Evolutionary conservation across 2,888 invertebrate genomes (phyloP), one percentile per base, ranked within the genome.

Genomic region (Eutolmus rufibarbis): DNA sequence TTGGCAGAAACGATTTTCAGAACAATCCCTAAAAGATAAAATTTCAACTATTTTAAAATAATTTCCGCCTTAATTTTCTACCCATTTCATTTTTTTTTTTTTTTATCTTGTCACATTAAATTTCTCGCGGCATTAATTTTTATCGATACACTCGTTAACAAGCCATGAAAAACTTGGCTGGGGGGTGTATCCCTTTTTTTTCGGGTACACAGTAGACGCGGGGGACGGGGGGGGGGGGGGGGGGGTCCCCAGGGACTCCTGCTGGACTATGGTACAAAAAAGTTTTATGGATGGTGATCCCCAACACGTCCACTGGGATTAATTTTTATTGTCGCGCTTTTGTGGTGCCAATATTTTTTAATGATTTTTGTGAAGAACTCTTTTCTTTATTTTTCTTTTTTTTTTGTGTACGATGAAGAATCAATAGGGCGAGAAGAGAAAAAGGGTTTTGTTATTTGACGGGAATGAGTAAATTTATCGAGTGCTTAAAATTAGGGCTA

Each of bases 61-160:
- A 34, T 7, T 34, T 4, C 34, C 34, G 5, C 34, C 34, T 5
- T 34, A 34, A 34, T 57, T 57, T 57, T 66, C 9, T 28, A 23
- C n/a, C 16, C 51, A 7, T 4, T 66, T 9, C 66, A 12, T 66
- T 28, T 66, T 28, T 57, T 66, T 28, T 66, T 28, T 57, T 9
- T 56, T 7, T 5, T 86, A 31, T 86, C 43, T 78, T 79, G 78
- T 86, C 77, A 14, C 40, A 57, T 78, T 86, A 57, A 86, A 57
- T 78, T 78, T 86, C n/a, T 57, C 34, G 19, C n/a, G 43, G 56
- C 77, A 86, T 86, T 86, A 86, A 86, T 78, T 78, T 77, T 86
- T 78, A 86, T 78, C 86, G 86, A 77, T 78, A 77, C 34, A 57
- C 78, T 43, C 31, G 23, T 74, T 43, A 74, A 85, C 43, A 74